Conservation (phyloP, 2,888 invertebrate species). For the Bombyx huttoni region DNA sequence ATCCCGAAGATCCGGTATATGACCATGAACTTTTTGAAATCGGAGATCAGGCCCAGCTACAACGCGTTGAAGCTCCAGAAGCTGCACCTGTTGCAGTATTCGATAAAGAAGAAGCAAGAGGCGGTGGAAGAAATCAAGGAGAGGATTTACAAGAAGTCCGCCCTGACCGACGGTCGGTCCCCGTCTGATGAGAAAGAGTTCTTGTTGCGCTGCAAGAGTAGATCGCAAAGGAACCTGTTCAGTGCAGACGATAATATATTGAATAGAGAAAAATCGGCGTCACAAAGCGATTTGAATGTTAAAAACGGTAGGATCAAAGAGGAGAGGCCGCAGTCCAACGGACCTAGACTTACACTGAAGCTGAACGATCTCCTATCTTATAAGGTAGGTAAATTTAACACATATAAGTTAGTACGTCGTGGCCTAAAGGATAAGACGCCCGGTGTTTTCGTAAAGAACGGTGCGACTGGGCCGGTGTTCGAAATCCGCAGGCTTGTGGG, state of each 20-base stretch:
- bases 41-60: slow-evolving; percentile 81
- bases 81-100: slow-evolving; percentile 79
- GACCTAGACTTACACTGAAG: slow-evolving; percentile 52
- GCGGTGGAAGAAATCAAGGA: slow-evolving; percentile 72
- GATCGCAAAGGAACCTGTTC: slow-evolving; percentile 48
- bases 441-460: no score
- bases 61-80: slow-evolving; percentile 79
- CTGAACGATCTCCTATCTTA: slow-evolving; percentile 62
- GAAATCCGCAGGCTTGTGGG: no score
- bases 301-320: slow-evolving; percentile 49
- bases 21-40: slow-evolving; percentile 64
- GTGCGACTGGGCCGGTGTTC: no score
- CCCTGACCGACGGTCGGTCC: slow-evolving; percentile 34
- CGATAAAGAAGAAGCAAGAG: slow-evolving; percentile 77
- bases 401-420: not conserved
- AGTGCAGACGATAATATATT: slow-evolving; percentile 30
- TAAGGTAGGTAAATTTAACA: slow-evolving; percentile 34
- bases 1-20: slow-evolving; percentile 57
- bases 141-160: slow-evolving; percentile 57
- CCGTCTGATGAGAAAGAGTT: slow-evolving; percentile 26
- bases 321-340: slow-evolving; percentile 41
- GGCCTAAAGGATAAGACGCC: no score
- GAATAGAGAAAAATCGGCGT: slow-evolving; percentile 30
- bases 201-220: slow-evolving; percentile 33
- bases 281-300: slow-evolving; percentile 31